These are phyloP conservation scores for Acanthacorydalis orientalis DNA, from an alignment of 2,888 invertebrate genomes.

Conservation along the genomic window DNA sequence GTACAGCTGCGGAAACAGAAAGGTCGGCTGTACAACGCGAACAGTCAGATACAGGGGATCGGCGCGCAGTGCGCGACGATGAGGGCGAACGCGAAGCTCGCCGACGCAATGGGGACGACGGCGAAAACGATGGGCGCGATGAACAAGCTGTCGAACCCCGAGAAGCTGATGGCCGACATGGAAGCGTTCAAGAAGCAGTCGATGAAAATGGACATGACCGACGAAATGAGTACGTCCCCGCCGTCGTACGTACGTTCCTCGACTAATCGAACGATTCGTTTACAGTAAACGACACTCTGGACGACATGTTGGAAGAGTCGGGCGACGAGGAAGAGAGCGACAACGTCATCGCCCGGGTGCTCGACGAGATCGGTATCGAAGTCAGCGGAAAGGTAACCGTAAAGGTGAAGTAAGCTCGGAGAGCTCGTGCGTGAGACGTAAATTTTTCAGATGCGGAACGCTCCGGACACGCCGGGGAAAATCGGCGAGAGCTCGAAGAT, in stretches of 20 bases:
- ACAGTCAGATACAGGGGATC: slow-evolving; percentile 62
- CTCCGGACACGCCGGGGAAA: not conserved
- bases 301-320: slow-evolving; percentile 75
- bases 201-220: slow-evolving; percentile 87
- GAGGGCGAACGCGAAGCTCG: slow-evolving; percentile 75
- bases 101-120: slow-evolving; percentile 75
- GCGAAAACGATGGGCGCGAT: slow-evolving; percentile 78
- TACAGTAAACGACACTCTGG: slow-evolving; percentile 75
- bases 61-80: slow-evolving; percentile 77
- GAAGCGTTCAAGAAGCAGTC: slow-evolving; percentile 70
- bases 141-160: slow-evolving; percentile 75
- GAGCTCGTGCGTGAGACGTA: no score
- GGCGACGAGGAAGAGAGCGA: slow-evolving; percentile 84
- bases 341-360: slow-evolving; percentile 71
- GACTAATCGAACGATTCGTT: slow-evolving; percentile 10
- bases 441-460: not conserved
- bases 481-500: not conserved
- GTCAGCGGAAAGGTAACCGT: slow-evolving; percentile 61
- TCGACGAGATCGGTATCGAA: slow-evolving; percentile 96
- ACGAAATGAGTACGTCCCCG: slow-evolving; percentile 68
- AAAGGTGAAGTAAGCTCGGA: no score
- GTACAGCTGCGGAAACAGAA: slow-evolving; percentile 79
- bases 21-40: slow-evolving; percentile 61
- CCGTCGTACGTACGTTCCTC: not conserved
- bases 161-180: slow-evolving; percentile 66